These are phyloP conservation scores for Ginglymostoma cirratum DNA, from an alignment of 2,113 vertebrate genomes.

Conservation along the genomic window DNA sequence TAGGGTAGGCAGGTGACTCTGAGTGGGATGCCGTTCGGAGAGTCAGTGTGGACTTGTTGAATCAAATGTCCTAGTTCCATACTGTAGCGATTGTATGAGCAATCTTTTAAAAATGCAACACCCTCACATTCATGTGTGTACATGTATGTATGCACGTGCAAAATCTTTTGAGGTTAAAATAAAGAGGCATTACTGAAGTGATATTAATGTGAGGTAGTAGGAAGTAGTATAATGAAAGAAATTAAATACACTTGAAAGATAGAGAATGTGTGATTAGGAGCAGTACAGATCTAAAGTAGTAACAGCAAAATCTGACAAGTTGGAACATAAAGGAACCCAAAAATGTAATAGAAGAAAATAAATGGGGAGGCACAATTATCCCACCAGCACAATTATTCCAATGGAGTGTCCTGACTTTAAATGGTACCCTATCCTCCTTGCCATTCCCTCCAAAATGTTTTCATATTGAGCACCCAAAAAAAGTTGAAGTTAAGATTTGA, in stretches of 20 bases:
- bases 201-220: background rate
- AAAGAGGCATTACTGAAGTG: background rate
- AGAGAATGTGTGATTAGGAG: background rate
- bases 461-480: background rate
- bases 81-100: background rate
- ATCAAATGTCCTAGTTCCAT: too few relatives aligned
- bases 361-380: background rate
- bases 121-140: background rate
- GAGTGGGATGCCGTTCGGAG: too few relatives aligned
- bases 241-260: background rate
- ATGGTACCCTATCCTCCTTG: background rate
- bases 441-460: background rate
- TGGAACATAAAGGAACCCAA: background rate
- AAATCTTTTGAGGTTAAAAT: too few relatives aligned
- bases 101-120: background rate
- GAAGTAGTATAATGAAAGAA: background rate
- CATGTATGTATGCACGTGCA: too few relatives aligned
- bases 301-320: background rate
- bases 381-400: background rate
- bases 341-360: background rate
- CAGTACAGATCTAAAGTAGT: background rate
- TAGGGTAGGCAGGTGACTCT: too few relatives aligned
- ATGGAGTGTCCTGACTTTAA: background rate
- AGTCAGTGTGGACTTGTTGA: too few relatives aligned
- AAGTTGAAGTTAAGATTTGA: conserved; percentile 1